Conservation (phyloP, 2,888 invertebrate species). For the Stomorhina lunata region DNA sequence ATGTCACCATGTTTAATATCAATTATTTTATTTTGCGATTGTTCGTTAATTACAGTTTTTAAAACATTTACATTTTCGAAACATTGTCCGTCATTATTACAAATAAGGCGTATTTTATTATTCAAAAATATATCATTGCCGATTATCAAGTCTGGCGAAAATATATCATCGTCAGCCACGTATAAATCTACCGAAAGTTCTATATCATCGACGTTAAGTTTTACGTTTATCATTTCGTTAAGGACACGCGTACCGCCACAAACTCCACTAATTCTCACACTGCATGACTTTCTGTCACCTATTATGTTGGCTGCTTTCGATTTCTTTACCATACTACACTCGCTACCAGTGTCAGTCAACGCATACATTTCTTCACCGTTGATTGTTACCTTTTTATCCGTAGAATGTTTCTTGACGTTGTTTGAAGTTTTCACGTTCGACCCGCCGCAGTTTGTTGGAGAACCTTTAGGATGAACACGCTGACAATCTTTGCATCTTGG, state of each 20-base stretch:
- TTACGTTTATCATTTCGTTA: slow-evolving; percentile 14
- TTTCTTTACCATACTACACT: background rate
- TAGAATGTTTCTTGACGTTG: background rate
- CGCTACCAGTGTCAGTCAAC: slow-evolving; percentile 31
- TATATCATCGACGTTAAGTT: slow-evolving; percentile 40
- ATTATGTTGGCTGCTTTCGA: background rate
- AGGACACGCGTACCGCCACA: slow-evolving; percentile 44
- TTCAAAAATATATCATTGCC: slow-evolving; percentile 43
- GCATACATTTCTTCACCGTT: slow-evolving; percentile 26
- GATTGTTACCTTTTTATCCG: background rate
- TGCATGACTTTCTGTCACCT: background rate
- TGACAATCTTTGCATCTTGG: too few relatives aligned
- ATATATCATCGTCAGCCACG: slow-evolving; percentile 45
- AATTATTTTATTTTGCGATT: too few relatives aligned
- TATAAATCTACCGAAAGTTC: slow-evolving; percentile 1
- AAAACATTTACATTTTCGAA: too few relatives aligned
- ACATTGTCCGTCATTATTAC: too few relatives aligned
- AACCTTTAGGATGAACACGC: too few relatives aligned
- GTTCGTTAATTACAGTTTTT: background rate
- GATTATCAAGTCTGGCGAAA: slow-evolving; percentile 43
- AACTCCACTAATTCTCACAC: slow-evolving; percentile 48
- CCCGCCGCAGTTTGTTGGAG: too few relatives aligned
- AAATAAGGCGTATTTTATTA: background rate
- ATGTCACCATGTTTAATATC: background rate
- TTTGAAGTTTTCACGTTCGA: background rate